A percentile compares a stretch with the other conserved stretches of the same genome.
Evolutionary conservation across 1,140 invertebrate genomes (phyloP).

Genomic region (Panulirus ornatus): DNA sequence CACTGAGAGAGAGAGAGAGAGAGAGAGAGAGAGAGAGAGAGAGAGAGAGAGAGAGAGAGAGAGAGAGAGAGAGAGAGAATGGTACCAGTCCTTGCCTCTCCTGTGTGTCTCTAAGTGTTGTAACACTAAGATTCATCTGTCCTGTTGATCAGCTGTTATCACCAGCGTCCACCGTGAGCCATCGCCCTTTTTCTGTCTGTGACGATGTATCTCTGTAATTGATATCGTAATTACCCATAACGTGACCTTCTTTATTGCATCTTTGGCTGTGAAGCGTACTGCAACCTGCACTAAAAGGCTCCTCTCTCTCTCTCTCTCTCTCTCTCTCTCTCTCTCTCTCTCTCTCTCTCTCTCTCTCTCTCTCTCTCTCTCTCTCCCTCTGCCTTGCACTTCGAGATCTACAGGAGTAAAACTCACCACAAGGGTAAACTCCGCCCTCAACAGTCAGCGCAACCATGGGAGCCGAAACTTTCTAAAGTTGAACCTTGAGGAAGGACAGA

Average conservation of each 20-base stretch:
- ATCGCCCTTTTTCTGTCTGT: no score
- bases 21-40: background rate
- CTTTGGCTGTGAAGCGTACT: background rate
- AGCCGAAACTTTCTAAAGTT: background rate
- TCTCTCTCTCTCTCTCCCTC: slow-evolving; percentile 2
- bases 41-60: background rate
- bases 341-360: background rate
- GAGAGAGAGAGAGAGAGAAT: background rate
- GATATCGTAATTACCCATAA: no score
- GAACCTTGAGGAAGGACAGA: background rate
- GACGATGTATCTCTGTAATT: no score
- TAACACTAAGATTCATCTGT: no score
- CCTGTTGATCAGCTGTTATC: background rate
- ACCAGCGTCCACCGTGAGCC: no score
- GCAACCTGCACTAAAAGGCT: background rate
- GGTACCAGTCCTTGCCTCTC: background rate
- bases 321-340: slow-evolving; percentile 7
- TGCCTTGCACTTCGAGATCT: background rate
- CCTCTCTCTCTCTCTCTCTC: background rate
- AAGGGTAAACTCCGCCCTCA: background rate
- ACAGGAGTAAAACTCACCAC: background rate
- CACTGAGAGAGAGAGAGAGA: slow-evolving; percentile 7
- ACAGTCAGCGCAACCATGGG: background rate
- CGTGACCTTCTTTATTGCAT: background rate
- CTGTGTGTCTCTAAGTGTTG: background rate